phyloP scores from a whole-genome alignment of 2,113 vertebrate species.

The Ammodytes marinus region DNA sequence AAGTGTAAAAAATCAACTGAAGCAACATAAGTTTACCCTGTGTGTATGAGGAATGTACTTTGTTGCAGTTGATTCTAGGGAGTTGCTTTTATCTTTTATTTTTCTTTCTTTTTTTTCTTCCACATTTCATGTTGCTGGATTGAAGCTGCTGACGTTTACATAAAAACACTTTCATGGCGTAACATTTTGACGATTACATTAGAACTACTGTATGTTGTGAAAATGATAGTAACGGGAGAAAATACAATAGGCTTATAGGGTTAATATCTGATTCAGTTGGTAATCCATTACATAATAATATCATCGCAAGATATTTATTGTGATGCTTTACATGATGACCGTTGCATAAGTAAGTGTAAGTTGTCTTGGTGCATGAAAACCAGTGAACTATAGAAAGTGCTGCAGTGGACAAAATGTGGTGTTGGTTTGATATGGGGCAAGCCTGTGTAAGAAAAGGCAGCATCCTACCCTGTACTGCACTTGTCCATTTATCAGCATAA shows the following conservation, averaged over 20 bases:
- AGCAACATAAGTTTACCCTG: neutral
- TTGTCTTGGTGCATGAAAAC: constrained; percentile 7
- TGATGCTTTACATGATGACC: neutral
- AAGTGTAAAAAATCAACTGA: neutral
- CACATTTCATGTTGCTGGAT: neutral
- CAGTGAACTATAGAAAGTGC: neutral
- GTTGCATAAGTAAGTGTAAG: neutral
- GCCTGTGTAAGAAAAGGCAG: neutral
- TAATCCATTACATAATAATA: neutral
- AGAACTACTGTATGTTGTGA: neutral
- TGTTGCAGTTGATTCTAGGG: neutral
- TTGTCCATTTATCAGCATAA: neutral
- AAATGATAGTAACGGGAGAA: neutral
- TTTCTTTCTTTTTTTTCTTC: neutral
- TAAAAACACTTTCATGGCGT: neutral
- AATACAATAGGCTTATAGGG: neutral
- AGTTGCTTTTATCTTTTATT: neutral
- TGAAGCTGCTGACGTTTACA: neutral
- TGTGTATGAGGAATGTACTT: neutral
- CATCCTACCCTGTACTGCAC: neutral
- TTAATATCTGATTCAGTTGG: neutral
- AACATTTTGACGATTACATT: neutral
- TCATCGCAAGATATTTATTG: too few species aligned
- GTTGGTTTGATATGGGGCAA: constrained; percentile 1
- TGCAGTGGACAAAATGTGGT: neutral